A percentile compares a stretch with the other conserved stretches of the same genome.
These are phyloP conservation scores for Bedellia somnulentella DNA, from an alignment of 2,888 invertebrate species.

Conservation along the genomic window DNA sequence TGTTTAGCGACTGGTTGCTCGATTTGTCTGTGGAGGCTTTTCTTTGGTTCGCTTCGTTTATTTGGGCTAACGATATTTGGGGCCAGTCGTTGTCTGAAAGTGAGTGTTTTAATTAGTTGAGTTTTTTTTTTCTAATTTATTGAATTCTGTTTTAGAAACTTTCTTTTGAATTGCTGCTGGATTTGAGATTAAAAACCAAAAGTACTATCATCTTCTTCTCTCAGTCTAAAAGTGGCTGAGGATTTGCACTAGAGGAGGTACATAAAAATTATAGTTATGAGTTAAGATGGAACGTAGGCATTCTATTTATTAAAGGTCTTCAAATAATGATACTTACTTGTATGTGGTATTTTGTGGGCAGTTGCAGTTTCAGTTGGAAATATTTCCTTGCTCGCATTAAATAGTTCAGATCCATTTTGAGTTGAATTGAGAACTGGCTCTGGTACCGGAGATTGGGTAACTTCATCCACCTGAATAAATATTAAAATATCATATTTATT, in stretches of 20 bases:
- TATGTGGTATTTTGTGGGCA: constrained; percentile 13
- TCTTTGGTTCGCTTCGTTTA: constrained; percentile 41
- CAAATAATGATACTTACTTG: constrained; percentile 13
- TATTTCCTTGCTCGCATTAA: constrained; percentile 8
- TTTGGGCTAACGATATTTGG: constrained; percentile 43
- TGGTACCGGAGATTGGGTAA: constrained; percentile 9
- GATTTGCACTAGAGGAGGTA: too few species aligned
- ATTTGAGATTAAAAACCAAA: too few species aligned
- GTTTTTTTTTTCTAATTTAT: too few species aligned
- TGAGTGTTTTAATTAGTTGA: too few species aligned
- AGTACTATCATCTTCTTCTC: too few species aligned
- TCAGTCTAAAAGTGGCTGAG: too few species aligned
- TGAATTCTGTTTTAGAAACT: too few species aligned
- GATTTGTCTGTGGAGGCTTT: constrained; percentile 41
- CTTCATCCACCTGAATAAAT: constrained; percentile 12
- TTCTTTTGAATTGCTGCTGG: too few species aligned
- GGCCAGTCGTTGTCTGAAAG: constrained; percentile 43
- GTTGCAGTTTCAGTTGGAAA: constrained; percentile 15
- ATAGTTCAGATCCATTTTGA: constrained; percentile 2
- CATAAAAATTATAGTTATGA: not conserved
- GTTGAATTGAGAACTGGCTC: not conserved
- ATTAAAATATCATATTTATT: too few species aligned
- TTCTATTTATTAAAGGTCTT: too few species aligned
- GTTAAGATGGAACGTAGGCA: too few species aligned
- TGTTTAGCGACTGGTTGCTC: constrained; percentile 24